Conservation (phyloP, 2,797 vertebrate genomes). For the Glyptemys insculpta region DNA sequence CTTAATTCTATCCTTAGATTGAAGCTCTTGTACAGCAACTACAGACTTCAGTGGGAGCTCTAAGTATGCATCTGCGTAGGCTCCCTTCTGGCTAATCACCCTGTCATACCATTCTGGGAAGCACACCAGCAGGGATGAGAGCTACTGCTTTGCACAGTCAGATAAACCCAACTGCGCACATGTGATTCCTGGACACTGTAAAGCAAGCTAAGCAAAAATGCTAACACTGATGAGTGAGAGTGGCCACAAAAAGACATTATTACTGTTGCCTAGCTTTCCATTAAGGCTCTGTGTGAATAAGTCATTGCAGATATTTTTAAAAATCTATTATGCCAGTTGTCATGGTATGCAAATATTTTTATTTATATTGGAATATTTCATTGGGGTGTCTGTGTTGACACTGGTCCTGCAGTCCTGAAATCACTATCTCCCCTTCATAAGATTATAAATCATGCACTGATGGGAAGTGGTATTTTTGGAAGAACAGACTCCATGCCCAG, state of each 20-base stretch:
- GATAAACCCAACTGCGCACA: background rate
- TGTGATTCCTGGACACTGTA: background rate
- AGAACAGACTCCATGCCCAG: background rate
- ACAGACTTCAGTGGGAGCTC: background rate
- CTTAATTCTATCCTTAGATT: background rate
- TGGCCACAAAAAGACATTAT: background rate
- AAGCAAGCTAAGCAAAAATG: background rate
- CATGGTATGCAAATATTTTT: background rate
- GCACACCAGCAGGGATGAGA: background rate
- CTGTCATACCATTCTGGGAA: background rate
- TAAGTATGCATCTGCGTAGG: background rate
- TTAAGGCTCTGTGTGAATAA: background rate
- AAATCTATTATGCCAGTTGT: background rate
- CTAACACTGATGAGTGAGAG: background rate
- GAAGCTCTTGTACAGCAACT: background rate
- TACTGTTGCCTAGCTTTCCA: background rate
- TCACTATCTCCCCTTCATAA: background rate
- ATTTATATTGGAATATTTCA: background rate
- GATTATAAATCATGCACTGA: conserved; percentile 16
- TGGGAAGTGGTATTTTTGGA: background rate
- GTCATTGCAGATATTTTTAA: background rate
- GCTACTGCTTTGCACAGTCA: background rate
- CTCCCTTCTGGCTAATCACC: background rate
- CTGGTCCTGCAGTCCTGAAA: background rate
- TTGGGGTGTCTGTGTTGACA: background rate